Percentiles rank a stretch among this genome's conserved stretches.
Evolutionary conservation across 2,113 vertebrate genomes (phyloP).

Genomic region (Urocitellus parryii): DNA sequence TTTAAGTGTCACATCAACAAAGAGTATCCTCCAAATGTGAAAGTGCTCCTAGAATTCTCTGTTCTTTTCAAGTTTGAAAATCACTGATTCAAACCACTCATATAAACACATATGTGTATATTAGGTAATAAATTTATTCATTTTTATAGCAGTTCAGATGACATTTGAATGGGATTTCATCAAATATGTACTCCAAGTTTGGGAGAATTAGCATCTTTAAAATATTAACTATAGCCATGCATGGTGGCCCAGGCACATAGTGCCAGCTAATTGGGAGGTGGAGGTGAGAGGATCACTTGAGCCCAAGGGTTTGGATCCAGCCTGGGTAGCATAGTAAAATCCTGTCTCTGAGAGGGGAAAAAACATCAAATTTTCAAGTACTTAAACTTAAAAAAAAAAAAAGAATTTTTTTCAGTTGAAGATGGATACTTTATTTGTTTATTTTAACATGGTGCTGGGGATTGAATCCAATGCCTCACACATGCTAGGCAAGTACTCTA

Average conservation of each 20-base stretch:
- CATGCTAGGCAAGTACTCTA: too few species aligned
- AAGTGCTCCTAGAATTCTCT: not conserved
- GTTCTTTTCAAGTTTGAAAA: slow-evolving; percentile 30
- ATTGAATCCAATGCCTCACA: too few species aligned
- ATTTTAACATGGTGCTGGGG: too few species aligned
- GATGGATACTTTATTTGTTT: too few species aligned
- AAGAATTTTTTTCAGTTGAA: too few species aligned
- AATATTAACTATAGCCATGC: not conserved
- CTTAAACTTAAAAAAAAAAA: not conserved
- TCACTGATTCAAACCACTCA: not conserved
- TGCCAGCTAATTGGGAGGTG: not conserved
- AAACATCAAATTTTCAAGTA: not conserved
- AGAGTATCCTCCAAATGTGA: not conserved
- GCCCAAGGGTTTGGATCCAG: not conserved
- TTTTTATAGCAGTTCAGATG: not conserved
- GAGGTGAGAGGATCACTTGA: not conserved
- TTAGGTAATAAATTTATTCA: not conserved
- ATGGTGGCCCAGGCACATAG: not conserved
- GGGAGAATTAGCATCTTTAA: not conserved
- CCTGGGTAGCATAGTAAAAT: not conserved
- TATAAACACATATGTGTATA: not conserved
- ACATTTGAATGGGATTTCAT: not conserved
- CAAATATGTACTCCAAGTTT: not conserved
- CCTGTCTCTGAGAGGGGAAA: not conserved
- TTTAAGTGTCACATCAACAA: not conserved